Evolutionary conservation across 2,888 invertebrate species (phyloP), one percentile per base, ranked within the genome.

Genomic region (Campoplex nolae): DNA sequence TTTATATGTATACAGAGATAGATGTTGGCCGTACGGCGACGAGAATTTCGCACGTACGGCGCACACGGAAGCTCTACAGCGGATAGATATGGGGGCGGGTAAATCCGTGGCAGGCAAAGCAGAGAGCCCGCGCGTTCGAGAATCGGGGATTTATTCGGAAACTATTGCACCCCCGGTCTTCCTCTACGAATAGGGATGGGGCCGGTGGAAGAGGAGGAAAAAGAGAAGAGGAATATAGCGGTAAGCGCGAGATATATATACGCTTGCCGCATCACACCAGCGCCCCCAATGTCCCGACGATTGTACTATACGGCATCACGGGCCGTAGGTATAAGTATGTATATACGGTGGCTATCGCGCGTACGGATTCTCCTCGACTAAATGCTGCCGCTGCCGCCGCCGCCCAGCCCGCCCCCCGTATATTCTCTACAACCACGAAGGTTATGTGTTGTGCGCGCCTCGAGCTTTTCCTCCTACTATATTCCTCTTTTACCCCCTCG

Each of bases 131-230:
- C 93, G 92, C 93, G 92, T 92, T 92, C 92, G 93, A 92, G 93
- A 92, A 92, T 93, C 93, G 93, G 92, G 93, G 93, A 94, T 94
- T 94, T 94, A 94, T 93, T 93, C 91, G 92, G 93, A 94, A 94
- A 93, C 93, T 94, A 92, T 92, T 91, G 92, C 92, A 85, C 89
- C 90, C 89, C 82, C 83, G 88, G 86, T 77, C 84, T 78, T 70
- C 16, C 42, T 18, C 6, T 45, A 65, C 71, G 73, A 81, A 76
- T 73, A 74, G 80, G 83, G 86, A 51, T 58, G n/a, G 7, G 71
- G 88, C 86, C 84, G 87, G 8, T 54, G 85, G 88, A 85, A 86
- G 42, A 42, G 13, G 85, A 90, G 70, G 68, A 89, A 89, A 91
- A 90, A 81, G 71, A 28, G 45, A 42, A n/a, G 42, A 67, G 51